Evolutionary conservation across 2,888 invertebrate genomes (phyloP).

Genomic region (Orthosia incerta): DNA sequence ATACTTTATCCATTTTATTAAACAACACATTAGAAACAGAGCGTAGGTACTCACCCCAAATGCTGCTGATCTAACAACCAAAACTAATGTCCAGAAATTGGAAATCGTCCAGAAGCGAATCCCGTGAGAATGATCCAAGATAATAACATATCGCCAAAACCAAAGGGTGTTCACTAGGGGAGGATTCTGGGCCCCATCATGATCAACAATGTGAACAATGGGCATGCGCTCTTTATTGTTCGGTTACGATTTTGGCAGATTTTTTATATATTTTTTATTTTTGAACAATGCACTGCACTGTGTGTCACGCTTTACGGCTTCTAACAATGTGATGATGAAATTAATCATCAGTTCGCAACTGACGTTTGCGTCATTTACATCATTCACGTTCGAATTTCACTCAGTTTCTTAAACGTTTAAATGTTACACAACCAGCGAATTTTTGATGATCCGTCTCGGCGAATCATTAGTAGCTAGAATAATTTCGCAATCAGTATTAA

Average conservation of each 20-base stretch:
- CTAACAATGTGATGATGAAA: conserved; percentile 84
- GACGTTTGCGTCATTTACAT: conserved; percentile 74
- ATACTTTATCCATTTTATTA: conserved; percentile 1
- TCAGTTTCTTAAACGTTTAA: conserved; percentile 65
- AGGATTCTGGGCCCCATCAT: conserved; percentile 74
- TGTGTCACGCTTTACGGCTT: conserved; percentile 81
- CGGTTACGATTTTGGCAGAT: conserved; percentile 67
- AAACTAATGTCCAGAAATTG: conserved; percentile 60
- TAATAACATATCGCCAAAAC: conserved; percentile 70
- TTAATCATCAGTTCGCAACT: conserved; percentile 79
- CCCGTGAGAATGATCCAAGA: conserved; percentile 77
- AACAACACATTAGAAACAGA: conserved; percentile 38
- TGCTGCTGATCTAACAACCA: conserved; percentile 58
- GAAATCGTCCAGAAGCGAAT: conserved; percentile 60
- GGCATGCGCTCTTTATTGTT: conserved; percentile 80
- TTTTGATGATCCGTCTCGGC: conserved; percentile 58
- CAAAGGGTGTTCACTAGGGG: conserved; percentile 76
- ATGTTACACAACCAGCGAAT: conserved; percentile 67
- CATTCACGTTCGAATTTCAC: conserved; percentile 68
- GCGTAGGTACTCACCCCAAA: conserved; percentile 50
- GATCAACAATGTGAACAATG: conserved; percentile 77
- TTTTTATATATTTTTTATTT: conserved; percentile 72
- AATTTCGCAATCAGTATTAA: conserved; percentile 60
- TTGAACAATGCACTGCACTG: conserved; percentile 80
- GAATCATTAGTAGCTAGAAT: conserved; percentile 32